Evolutionary conservation across 2,113 vertebrate species (phyloP).

Genomic region (Meles meles): DNA sequence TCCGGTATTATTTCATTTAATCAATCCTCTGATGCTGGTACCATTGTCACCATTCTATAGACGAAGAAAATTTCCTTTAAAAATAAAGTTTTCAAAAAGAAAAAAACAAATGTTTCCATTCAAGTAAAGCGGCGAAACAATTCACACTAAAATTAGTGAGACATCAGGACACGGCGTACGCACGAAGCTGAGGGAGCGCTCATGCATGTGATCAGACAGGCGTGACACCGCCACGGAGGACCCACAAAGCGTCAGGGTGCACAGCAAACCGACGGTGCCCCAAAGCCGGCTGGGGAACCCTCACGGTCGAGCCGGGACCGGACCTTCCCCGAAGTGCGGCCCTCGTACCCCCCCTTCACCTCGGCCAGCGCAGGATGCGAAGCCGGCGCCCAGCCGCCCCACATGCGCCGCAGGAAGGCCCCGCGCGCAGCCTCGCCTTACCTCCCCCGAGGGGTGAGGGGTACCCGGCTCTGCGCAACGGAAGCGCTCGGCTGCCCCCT

Average conservation of each 20-base stretch:
- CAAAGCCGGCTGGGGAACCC: neutral
- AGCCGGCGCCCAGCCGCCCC: neutral
- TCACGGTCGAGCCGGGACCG: neutral
- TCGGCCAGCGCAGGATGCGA: fast-evolving
- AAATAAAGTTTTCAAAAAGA: neutral
- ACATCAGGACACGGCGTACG: neutral
- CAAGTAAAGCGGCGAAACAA: neutral
- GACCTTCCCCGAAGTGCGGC: neutral
- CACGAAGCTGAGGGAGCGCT: fast-evolving
- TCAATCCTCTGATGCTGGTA: neutral
- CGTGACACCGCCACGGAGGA: neutral
- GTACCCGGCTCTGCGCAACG: fast-evolving
- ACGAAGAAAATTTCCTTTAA: neutral
- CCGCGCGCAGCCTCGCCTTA: too few species aligned
- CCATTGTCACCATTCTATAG: neutral
- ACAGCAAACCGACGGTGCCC: neutral
- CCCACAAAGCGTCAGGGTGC: fast-evolving
- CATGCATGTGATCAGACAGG: fast-evolving
- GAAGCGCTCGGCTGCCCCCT: neutral
- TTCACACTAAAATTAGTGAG: neutral
- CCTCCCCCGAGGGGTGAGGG: neutral
- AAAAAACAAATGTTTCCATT: neutral
- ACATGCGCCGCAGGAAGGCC: neutral
- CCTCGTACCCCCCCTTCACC: neutral
- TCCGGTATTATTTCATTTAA: neutral